Evolutionary conservation across 1,140 invertebrate species (phyloP).

Genomic region (Plutomurus gul): DNA sequence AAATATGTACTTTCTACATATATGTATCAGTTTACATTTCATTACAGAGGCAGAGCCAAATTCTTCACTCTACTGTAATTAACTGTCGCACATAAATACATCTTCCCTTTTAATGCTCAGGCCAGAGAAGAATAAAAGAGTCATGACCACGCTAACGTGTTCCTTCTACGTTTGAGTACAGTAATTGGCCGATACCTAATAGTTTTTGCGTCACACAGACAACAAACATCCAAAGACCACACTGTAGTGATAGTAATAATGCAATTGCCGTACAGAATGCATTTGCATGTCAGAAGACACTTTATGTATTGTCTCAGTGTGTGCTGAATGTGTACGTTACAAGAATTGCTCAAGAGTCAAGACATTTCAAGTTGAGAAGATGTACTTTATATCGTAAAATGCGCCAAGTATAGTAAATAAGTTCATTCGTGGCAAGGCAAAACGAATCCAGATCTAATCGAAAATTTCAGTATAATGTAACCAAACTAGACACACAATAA

Average conservation of each 20-base stretch:
- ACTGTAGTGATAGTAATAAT: neutral
- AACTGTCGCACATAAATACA: neutral
- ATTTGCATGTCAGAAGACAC: constrained; percentile 17
- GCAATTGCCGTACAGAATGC: neutral
- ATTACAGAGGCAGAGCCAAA: neutral
- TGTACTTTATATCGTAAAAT: constrained; percentile 25
- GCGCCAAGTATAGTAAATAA: constrained; percentile 1
- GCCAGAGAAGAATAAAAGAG: neutral
- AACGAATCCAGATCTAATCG: constrained; percentile 16
- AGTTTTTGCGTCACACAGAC: constrained; percentile 17
- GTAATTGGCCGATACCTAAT: neutral
- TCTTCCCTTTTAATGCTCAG: neutral
- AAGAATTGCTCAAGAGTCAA: constrained; percentile 21
- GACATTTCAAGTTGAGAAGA: constrained; percentile 8
- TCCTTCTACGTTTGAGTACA: neutral
- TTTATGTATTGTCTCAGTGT: too few species aligned
- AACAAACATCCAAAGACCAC: too few species aligned
- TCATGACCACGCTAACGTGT: neutral
- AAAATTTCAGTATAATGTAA: constrained; percentile 2
- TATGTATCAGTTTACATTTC: constrained; percentile 21
- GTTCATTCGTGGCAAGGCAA: constrained; percentile 18
- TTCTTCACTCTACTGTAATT: neutral
- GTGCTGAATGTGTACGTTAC: too few species aligned
- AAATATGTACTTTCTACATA: neutral
- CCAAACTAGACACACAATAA: constrained; percentile 14